Base-by-base conservation (phyloP, 2,113 vertebrate species). In the Natator depressus region DNA sequence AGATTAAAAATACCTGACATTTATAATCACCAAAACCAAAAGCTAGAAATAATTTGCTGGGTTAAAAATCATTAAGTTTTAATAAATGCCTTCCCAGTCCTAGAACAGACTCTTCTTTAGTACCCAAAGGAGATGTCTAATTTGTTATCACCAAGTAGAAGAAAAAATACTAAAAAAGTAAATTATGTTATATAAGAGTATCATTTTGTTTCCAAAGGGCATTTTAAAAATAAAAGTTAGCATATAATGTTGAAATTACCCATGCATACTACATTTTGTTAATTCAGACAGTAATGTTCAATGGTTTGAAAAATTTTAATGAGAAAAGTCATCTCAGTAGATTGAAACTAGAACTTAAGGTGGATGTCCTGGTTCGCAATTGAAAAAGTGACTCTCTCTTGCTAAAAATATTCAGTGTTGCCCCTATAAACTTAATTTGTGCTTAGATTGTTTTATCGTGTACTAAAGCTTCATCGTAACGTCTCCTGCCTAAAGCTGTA, bases 221-320 rank as follows among this genome's bases (percentile, higher is more conserved):
- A 95, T 95, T 96, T 92, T 72, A 22, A 90, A 94, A 96, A 86
- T 38, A 93, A 91, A 96, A 76, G 38, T 95, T 94, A 88, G n/a
- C 59, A 93, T 87, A 90, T 91, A 94, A 89, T 59, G 5, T 93
- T 94, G 79, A 96, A 94, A 80, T 42, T 91, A 92, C 54, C 31
- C 85, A 95, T 85, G 89, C 90, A 96, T 82, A 31, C 11, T 89
- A 42, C 59, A 51, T 94, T 97, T 96, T 89, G n/a, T 95, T 98
- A 94, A 96, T 95, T 92, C 85, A 97, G 82, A 94, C 47, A 95
- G 82, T 96, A 95, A 97, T 96, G 89, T 97, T 98, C 97, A 98
- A 94, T 93, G 86, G 55, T 72, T 97, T 97, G 95, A 98, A 97
- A 94, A 91, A 12, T 96, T 98, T 98, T 97, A 97, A 98, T 97